Percentiles rank a stretch among this genome's conserved stretches.
Evolutionary conservation across 2,113 vertebrate genomes (phyloP).

Genomic region (Todiramphus chloris): DNA sequence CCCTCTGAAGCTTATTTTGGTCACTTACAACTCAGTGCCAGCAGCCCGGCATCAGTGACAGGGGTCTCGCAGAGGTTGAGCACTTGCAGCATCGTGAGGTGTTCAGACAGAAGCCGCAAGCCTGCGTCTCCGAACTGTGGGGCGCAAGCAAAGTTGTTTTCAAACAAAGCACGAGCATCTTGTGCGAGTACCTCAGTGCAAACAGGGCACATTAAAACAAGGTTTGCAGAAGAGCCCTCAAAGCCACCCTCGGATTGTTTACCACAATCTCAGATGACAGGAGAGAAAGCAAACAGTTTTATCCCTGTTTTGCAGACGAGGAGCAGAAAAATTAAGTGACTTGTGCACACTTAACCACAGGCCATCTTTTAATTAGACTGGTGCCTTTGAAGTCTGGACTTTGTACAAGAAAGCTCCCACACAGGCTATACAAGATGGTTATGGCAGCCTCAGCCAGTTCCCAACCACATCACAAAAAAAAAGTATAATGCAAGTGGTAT

Average conservation of each 20-base stretch:
- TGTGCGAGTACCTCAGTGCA: fast-evolving
- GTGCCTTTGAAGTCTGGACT: slow-evolving; percentile 10
- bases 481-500: slow-evolving; percentile 24
- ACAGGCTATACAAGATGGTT: neutral
- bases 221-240: neutral
- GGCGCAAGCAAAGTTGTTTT: neutral
- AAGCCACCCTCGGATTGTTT: neutral
- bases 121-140: slow-evolving; percentile 94
- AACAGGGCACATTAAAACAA: fast-evolving
- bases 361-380: neutral
- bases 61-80: slow-evolving; percentile 98
- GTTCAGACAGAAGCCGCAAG: slow-evolving; percentile 93
- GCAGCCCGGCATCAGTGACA: slow-evolving; percentile 92
- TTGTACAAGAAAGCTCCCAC: neutral
- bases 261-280: neutral
- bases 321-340: neutral
- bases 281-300: neutral
- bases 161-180: fast-evolving
- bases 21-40: slow-evolving; percentile 96
- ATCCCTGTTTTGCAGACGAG: neutral
- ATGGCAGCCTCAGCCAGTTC: slow-evolving; percentile 22
- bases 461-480: slow-evolving; percentile 36
- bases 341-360: neutral
- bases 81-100: slow-evolving; percentile 97
- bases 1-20: fast-evolving